Evolutionary conservation across 2,888 invertebrate species (phyloP), one percentile per base, ranked within the genome.

Genomic region (Diabrotica balteata): DNA sequence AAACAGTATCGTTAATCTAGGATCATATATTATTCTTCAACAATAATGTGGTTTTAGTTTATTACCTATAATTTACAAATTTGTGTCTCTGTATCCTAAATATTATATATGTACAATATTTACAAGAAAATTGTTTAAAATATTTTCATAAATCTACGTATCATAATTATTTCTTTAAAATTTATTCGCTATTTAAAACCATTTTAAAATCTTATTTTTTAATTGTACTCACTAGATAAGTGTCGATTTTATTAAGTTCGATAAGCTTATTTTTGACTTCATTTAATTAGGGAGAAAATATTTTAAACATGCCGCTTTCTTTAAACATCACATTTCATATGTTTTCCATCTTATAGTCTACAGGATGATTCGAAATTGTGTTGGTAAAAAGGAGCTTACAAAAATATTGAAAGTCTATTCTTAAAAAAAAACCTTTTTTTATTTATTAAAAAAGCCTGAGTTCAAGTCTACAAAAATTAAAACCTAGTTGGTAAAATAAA

Each of bases 41-140:
- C 81, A 82, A 82, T 82, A 82, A 81, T 80, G 76, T 81, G 78
- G 77, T 75, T 78, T 78, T 73, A 78, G 77, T 66, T 66, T 9
- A 79, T 80, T 78, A 80, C 72, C 81, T 81, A 80, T 79, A 80
- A 78, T 79, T 80, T 81, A 83, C 81, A 83, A 82, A 82, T 78
- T 79, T 80, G 75, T 80, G 77, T 77, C 22, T 64, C 76, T 77
- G 78, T 76, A 75, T 72, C 70, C 73, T 72, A 76, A 72, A 76
- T 76, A 71, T 63, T 53, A 70, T 55, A 71, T 82, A 80, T 82
- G 65, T 81, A 82, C 81, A 82, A 68, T 82, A 82, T 82, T 68
- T 82, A 82, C 81, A 82, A 68, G 69, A 72, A 69, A 75, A 47
- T 11, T 77, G 80, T 78, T 80, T 79, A 78, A 79, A 80, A 80